Conservation (phyloP, 2,888 invertebrate species). For the Zootermopsis nevadensis region DNA sequence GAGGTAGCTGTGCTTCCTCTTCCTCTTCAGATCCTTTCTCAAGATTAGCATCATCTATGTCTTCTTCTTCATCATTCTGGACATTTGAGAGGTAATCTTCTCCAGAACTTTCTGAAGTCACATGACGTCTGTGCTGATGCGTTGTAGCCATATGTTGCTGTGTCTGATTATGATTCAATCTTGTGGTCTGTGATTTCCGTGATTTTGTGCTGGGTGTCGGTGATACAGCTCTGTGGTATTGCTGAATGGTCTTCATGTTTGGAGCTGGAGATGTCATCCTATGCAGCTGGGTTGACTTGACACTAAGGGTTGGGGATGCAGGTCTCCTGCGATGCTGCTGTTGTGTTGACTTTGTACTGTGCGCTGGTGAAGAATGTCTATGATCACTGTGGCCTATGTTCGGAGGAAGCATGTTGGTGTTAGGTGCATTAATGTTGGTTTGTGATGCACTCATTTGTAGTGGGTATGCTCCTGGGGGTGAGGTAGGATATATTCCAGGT, state of each 20-base stretch:
- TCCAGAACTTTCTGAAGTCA: constrained; percentile 38
- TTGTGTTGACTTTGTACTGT: constrained; percentile 58
- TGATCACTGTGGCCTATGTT: constrained; percentile 50
- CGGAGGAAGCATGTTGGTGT: constrained; percentile 4
- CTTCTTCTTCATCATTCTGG: constrained; percentile 54
- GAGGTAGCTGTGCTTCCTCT: constrained; percentile 62
- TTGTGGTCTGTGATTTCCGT: constrained; percentile 73
- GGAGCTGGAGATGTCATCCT: constrained; percentile 61
- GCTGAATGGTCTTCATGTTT: constrained; percentile 59
- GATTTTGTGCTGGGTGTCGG: constrained; percentile 78
- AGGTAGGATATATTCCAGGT: constrained; percentile 55
- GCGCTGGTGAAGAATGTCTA: constrained; percentile 50
- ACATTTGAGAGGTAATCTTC: constrained; percentile 38
- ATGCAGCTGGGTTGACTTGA: constrained; percentile 43
- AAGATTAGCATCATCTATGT: constrained; percentile 53
- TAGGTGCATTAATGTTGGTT: constrained; percentile 33
- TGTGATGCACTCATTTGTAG: constrained; percentile 56
- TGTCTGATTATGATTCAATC: constrained; percentile 22
- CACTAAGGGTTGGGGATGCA: constrained; percentile 47
- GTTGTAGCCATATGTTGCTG: constrained; percentile 44
- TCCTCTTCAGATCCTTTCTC: constrained; percentile 50
- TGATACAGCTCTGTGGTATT: constrained; percentile 71
- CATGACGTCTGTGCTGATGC: constrained; percentile 51
- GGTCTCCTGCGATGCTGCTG: constrained; percentile 43
- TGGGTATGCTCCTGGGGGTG: constrained; percentile 59